Evolutionary conservation across 1,140 invertebrate genomes (phyloP).

Genomic region (Colletes latitarsis): DNA sequence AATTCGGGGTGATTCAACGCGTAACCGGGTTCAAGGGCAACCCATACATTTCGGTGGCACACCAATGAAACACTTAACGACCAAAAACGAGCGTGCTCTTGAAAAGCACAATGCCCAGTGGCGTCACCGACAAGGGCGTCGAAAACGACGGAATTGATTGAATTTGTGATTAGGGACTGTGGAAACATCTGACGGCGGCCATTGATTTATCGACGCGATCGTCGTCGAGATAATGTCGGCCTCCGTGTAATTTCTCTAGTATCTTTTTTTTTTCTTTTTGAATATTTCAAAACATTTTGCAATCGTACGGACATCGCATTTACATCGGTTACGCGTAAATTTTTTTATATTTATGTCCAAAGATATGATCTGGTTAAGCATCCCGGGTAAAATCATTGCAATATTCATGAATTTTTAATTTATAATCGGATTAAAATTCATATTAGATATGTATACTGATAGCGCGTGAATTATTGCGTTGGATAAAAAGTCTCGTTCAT

Average conservation of each 20-base stretch:
- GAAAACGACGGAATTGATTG: background rate
- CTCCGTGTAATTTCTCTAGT: background rate
- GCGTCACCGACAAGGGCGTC: background rate
- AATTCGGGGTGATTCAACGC: slow-evolving; percentile 43
- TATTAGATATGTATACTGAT: too few relatives aligned
- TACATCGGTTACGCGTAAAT: too few relatives aligned
- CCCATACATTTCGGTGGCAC: background rate
- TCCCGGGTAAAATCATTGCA: too few relatives aligned
- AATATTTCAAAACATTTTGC: background rate
- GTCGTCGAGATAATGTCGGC: background rate
- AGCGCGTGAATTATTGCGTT: too few relatives aligned
- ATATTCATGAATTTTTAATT: too few relatives aligned
- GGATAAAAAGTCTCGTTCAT: too few relatives aligned
- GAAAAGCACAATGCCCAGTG: background rate
- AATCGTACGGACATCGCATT: too few relatives aligned
- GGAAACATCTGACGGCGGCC: background rate
- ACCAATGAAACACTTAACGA: slow-evolving; percentile 9
- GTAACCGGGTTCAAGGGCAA: slow-evolving; percentile 33
- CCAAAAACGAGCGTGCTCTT: background rate
- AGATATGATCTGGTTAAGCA: too few relatives aligned
- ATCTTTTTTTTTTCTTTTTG: background rate
- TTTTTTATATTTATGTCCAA: too few relatives aligned
- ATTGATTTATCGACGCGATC: background rate
- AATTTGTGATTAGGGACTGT: background rate
- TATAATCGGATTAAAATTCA: too few relatives aligned